These are phyloP conservation scores for Hemiscyllium ocellatum DNA, from an alignment of 2,113 vertebrate genomes.

Conservation along the genomic window DNA sequence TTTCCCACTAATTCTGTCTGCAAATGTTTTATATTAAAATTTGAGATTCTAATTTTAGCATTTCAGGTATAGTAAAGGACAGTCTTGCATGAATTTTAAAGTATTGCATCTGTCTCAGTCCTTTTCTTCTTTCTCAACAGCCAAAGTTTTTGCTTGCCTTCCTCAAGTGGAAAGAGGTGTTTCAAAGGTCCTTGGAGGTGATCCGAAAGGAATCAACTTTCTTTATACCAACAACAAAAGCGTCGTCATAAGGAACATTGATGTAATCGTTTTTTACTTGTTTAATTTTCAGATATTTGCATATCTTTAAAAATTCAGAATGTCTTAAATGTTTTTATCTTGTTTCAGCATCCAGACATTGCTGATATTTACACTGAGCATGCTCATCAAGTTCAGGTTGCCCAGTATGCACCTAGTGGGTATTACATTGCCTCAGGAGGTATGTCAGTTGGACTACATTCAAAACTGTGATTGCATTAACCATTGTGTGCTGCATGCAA, in stretches of 20 bases:
- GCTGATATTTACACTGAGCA: slow-evolving; percentile 97
- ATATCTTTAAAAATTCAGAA: neutral
- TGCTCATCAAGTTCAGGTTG: slow-evolving; percentile 79
- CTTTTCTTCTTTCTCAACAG: slow-evolving; percentile 51
- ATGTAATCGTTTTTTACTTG: slow-evolving; percentile 63
- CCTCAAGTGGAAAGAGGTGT: slow-evolving; percentile 89
- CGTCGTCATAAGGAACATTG: slow-evolving; percentile 87
- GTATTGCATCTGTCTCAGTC: neutral
- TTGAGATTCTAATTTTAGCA: neutral
- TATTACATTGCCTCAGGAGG: slow-evolving; percentile 97
- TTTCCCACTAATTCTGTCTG: neutral
- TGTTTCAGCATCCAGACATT: slow-evolving; percentile 77
- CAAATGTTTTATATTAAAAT: no score
- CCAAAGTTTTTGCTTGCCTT: slow-evolving; percentile 86
- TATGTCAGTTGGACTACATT: slow-evolving; percentile 45
- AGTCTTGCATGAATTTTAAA: neutral
- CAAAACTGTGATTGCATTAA: neutral
- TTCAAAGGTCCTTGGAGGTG: slow-evolving; percentile 86
- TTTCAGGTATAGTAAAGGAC: neutral
- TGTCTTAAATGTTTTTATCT: neutral
- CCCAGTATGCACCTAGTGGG: slow-evolving; percentile 88
- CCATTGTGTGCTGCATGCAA: neutral
- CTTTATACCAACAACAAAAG: slow-evolving; percentile 93
- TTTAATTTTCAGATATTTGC: neutral
- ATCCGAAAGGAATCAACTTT: slow-evolving; percentile 89